Evolutionary conservation across 2,113 vertebrate genomes (phyloP).

Genomic region (Oenanthe melanoleuca): DNA sequence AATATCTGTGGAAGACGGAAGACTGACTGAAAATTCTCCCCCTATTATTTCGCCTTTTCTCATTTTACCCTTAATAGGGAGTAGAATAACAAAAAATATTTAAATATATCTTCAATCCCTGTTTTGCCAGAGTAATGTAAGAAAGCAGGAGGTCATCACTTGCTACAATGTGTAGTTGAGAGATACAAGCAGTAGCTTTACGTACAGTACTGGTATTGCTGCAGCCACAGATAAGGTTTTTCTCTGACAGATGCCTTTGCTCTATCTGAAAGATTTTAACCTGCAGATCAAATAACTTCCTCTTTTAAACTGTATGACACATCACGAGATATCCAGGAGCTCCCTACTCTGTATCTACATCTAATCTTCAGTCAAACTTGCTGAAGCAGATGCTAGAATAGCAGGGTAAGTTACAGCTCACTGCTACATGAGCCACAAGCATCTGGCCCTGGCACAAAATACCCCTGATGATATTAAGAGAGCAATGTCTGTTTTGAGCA

Average conservation of each 20-base stretch:
- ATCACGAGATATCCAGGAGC: neutral
- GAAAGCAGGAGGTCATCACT: neutral
- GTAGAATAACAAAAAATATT: neutral
- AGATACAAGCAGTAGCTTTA: neutral
- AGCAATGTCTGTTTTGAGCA: neutral
- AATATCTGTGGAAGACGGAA: neutral
- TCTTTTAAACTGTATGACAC: neutral
- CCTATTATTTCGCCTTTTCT: neutral
- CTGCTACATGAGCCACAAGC: neutral
- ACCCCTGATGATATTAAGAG: neutral
- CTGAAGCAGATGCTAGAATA: neutral
- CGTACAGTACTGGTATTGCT: neutral
- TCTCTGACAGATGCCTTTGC: neutral
- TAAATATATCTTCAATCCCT: neutral
- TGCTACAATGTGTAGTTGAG: neutral
- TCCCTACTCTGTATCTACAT: neutral
- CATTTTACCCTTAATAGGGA: neutral
- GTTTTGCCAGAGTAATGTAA: neutral
- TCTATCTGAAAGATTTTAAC: neutral
- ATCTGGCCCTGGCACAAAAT: neutral
- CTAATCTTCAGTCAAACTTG: neutral
- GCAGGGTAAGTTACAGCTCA: neutral
- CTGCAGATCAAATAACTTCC: neutral
- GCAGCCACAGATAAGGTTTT: neutral
- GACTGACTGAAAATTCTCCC: neutral